Percentiles rank a stretch among this genome's conserved stretches.
Conservation (phyloP, 2,113 vertebrate species). For the Phodopus roborovskii region DNA sequence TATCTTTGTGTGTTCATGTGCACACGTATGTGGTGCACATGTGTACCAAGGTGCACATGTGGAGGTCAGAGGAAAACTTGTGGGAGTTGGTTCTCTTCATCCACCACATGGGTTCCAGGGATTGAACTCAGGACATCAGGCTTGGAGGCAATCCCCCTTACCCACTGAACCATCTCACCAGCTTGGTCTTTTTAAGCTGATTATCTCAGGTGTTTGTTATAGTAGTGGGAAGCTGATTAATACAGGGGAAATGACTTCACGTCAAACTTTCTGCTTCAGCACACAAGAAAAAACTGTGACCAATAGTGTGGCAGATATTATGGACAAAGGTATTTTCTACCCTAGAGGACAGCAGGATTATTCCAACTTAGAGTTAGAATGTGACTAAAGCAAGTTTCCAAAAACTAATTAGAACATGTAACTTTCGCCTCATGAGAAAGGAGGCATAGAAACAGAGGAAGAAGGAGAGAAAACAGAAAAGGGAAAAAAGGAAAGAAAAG, state of each 20-base stretch:
- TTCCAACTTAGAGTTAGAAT: constrained; percentile 5
- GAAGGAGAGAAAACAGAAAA: neutral
- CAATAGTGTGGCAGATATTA: neutral
- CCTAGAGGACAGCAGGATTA: neutral
- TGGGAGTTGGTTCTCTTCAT: neutral
- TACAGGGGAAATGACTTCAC: neutral
- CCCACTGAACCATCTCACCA: neutral
- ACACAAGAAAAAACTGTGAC: neutral
- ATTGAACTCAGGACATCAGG: neutral
- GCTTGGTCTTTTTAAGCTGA: neutral
- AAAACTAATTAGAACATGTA: neutral
- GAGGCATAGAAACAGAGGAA: neutral
- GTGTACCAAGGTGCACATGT: neutral
- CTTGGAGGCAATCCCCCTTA: neutral
- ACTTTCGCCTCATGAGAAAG: neutral
- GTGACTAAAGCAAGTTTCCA: constrained; percentile 32
- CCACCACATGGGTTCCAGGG: neutral
- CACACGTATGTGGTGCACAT: neutral
- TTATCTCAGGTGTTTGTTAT: neutral
- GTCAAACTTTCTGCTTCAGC: neutral
- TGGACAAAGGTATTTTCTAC: neutral
- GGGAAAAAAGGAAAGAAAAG: neutral
- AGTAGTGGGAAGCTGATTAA: neutral
- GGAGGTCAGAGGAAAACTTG: neutral
- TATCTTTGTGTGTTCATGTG: no score